phyloP scores from a whole-genome alignment of 2,113 vertebrate genomes.

The Herpailurus yagouaroundi region DNA sequence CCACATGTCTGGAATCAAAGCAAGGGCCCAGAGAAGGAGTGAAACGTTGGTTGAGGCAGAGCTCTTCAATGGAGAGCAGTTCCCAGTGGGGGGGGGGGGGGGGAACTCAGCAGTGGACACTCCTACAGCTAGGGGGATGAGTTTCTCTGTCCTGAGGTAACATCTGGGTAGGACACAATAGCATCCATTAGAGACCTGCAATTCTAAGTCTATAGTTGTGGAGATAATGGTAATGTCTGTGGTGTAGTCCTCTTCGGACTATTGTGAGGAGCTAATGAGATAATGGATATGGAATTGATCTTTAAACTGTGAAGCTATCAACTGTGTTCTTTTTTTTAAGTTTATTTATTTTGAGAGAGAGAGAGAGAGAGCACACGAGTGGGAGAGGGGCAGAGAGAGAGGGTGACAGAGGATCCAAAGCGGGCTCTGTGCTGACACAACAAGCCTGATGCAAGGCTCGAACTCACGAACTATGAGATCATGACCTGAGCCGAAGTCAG shows the following conservation, averaged over 20 bases:
- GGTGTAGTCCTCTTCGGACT: not conserved
- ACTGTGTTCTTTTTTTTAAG: not conserved
- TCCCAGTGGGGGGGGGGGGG: not conserved
- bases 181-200: not conserved
- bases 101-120: not conserved
- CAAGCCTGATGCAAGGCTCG: too few relatives aligned
- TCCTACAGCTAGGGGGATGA: not conserved
- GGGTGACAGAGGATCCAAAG: too few relatives aligned
- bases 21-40: not conserved
- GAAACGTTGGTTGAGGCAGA: not conserved
- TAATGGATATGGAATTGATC: not conserved
- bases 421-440: too few relatives aligned
- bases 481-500: too few relatives aligned
- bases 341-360: too few relatives aligned
- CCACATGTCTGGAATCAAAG: not conserved
- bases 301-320: not conserved
- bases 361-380: too few relatives aligned
- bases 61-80: not conserved
- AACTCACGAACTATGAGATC: too few relatives aligned
- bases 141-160: not conserved
- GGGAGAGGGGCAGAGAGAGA: too few relatives aligned
- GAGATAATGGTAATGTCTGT: too few relatives aligned
- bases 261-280: not conserved
- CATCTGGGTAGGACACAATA: not conserved
- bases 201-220: not conserved